These are phyloP conservation scores for Pangasius sanitwongsei DNA, from an alignment of 2,797 vertebrate species.

Conservation along the genomic window DNA sequence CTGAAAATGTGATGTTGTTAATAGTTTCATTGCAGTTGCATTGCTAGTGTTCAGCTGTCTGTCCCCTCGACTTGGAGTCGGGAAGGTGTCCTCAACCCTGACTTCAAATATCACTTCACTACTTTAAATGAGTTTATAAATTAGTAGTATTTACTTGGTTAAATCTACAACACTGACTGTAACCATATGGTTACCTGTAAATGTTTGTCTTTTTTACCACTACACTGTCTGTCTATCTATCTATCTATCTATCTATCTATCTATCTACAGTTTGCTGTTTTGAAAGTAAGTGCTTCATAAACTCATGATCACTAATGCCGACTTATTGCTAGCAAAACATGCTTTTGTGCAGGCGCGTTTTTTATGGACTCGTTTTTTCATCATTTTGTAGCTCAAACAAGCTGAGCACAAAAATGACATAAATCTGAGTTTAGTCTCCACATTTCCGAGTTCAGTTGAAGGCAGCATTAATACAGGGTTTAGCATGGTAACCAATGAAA, in stretches of 20 bases:
- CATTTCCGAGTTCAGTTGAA: not conserved
- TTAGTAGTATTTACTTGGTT: no score
- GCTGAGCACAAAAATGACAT: not conserved
- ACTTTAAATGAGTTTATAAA: no score
- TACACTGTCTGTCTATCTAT: not conserved
- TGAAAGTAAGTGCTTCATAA: not conserved
- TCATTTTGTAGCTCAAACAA: not conserved
- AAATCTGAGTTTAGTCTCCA: not conserved
- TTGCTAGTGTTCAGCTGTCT: no score
- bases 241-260: accelerated
- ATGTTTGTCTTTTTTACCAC: not conserved
- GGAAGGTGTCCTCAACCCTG: not conserved
- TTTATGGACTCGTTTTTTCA: not conserved
- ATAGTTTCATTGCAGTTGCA: no score
- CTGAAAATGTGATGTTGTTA: not conserved
- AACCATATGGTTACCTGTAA: not conserved
- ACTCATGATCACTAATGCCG: not conserved
- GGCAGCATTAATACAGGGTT: not conserved
- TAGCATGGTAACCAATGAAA: not conserved
- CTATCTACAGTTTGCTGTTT: not conserved
- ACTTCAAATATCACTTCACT: no score
- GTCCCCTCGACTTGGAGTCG: no score
- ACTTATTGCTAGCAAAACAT: not conserved
- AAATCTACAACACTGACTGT: not conserved
- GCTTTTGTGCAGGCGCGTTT: not conserved